Percentiles rank a stretch among this genome's conserved stretches.
Conservation (phyloP, 2,888 invertebrate genomes). For the Gonocerus acuteangulatus region DNA sequence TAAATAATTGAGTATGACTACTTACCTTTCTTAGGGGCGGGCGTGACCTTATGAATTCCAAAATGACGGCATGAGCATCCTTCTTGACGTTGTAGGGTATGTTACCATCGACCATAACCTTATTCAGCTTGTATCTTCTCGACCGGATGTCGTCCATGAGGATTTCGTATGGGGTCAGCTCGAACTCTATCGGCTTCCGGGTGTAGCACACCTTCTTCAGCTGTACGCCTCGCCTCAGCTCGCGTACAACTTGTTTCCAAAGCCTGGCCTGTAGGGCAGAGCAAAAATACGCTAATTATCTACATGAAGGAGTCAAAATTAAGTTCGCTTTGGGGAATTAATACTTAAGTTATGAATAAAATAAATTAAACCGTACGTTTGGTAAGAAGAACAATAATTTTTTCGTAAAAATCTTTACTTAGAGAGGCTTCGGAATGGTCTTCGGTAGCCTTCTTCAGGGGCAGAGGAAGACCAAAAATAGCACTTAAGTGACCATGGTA, state of each 20-base stretch:
- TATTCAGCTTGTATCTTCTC: conserved; percentile 78
- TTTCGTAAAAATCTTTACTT: too few species aligned
- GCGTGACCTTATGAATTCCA: conserved; percentile 92
- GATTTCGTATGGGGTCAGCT: conserved; percentile 92
- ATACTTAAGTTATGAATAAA: too few species aligned
- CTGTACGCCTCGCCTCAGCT: conserved; percentile 83
- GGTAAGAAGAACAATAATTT: too few species aligned
- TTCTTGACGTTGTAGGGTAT: conserved; percentile 73
- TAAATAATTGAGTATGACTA: too few species aligned
- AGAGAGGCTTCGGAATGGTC: too few species aligned
- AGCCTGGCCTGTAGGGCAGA: conserved; percentile 67
- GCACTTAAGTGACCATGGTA: too few species aligned
- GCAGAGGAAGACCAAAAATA: too few species aligned
- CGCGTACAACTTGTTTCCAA: conserved; percentile 91
- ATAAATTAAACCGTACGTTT: too few species aligned
- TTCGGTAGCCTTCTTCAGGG: too few species aligned
- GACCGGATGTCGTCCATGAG: conserved; percentile 92
- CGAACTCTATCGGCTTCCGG: conserved; percentile 77
- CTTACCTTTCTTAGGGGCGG: conserved; percentile 83
- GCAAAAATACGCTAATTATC: not conserved
- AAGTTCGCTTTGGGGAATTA: too few species aligned
- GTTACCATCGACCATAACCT: conserved; percentile 74
- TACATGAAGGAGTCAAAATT: not conserved
- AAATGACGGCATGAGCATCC: conserved; percentile 89
- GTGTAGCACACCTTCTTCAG: conserved; percentile 79